Evolutionary conservation across 2,113 vertebrate species (phyloP).

Genomic region (Eublepharis macularius): DNA sequence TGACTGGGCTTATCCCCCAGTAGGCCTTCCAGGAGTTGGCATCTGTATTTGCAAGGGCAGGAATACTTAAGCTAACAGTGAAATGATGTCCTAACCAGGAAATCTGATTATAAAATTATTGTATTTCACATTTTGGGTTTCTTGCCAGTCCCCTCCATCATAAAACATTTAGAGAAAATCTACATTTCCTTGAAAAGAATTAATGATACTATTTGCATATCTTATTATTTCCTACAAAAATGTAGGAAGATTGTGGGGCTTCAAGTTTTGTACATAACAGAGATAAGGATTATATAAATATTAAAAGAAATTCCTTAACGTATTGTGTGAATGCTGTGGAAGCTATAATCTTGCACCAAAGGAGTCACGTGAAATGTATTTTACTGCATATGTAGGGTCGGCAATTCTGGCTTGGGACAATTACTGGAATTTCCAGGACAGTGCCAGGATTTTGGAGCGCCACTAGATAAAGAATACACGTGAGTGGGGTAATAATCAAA

Average conservation of each 20-base stretch:
- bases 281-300: not conserved
- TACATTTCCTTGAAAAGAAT: not conserved
- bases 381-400: not conserved
- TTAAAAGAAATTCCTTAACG: not conserved
- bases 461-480: too few relatives aligned
- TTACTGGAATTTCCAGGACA: too few relatives aligned
- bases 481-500: too few relatives aligned
- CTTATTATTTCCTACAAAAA: not conserved
- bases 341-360: not conserved
- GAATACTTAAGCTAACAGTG: not conserved
- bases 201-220: not conserved
- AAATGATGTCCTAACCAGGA: not conserved
- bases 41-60: not conserved
- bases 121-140: not conserved
- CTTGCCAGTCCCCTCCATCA: too few relatives aligned
- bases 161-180: not conserved
- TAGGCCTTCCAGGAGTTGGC: too few relatives aligned
- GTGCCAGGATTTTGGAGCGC: too few relatives aligned
- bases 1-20: too few relatives aligned
- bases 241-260: not conserved
- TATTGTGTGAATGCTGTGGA: not conserved
- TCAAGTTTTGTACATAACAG: not conserved
- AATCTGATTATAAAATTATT: not conserved
- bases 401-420: too few relatives aligned
- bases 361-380: not conserved